Evolutionary conservation across 2,113 vertebrate species (phyloP).

Genomic region (Phyllostomus discolor): DNA sequence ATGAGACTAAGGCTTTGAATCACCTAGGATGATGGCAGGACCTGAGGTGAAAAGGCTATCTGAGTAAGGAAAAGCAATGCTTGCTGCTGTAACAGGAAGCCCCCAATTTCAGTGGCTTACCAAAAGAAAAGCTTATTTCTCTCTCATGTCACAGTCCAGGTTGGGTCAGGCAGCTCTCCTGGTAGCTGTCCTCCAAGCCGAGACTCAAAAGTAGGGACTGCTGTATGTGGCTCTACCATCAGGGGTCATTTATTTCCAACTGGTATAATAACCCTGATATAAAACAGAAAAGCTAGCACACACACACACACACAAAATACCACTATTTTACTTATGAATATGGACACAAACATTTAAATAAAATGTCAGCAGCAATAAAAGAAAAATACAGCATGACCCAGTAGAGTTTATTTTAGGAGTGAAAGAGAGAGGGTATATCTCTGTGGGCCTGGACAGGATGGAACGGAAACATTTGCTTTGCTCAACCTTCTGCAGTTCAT

Average conservation of each 20-base stretch:
- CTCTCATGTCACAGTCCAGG: neutral
- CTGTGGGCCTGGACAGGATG: neutral
- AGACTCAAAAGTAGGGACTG: neutral
- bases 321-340: neutral
- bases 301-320: neutral
- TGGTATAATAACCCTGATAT: neutral
- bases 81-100: neutral
- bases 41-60: neutral
- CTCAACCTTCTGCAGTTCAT: neutral
- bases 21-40: neutral
- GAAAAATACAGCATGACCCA: neutral
- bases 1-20: neutral
- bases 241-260: neutral
- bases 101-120: neutral
- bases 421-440: neutral
- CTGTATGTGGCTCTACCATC: neutral
- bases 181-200: neutral
- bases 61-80: neutral
- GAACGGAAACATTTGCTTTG: conserved; percentile 50
- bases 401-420: conserved; percentile 37
- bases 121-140: neutral
- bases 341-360: neutral
- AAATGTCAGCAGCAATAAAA: neutral
- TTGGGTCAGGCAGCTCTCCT: neutral
- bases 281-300: neutral